These are phyloP conservation scores for Henicopernis longicauda DNA, from an alignment of 2,113 vertebrate species.

Conservation along the genomic window DNA sequence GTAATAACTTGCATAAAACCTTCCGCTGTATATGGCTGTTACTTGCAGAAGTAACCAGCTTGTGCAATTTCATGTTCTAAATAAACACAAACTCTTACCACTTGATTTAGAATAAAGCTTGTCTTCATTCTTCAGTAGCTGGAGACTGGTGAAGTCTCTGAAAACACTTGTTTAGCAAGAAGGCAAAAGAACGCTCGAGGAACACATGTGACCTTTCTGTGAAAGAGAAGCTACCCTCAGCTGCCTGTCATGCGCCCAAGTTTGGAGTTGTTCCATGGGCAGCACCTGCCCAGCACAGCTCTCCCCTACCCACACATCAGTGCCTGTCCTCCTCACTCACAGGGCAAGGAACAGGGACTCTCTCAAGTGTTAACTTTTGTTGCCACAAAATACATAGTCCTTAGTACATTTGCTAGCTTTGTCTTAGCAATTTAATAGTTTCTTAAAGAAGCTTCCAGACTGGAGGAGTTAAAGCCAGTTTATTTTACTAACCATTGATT, in stretches of 20 bases:
- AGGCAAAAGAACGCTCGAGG: too few relatives aligned
- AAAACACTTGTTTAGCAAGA: too few relatives aligned
- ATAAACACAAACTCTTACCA: neutral
- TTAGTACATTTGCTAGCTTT: neutral
- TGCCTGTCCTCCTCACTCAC: rapidly evolving
- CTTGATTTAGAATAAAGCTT: neutral
- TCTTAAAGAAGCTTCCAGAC: neutral
- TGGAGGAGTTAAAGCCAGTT: rapidly evolving
- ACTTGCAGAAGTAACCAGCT: neutral
- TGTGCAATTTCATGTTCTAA: rapidly evolving
- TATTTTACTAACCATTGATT: neutral
- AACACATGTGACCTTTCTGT: rapidly evolving
- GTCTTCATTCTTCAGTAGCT: too few relatives aligned
- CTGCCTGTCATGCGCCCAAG: neutral
- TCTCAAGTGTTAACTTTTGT: too few relatives aligned
- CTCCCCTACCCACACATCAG: too few relatives aligned
- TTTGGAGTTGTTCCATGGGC: rapidly evolving
- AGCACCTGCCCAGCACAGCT: neutral
- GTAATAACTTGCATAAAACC: rapidly evolving
- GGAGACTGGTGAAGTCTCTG: rapidly evolving
- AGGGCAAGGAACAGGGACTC: too few relatives aligned
- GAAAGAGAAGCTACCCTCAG: too few relatives aligned
- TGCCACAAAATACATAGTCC: too few relatives aligned
- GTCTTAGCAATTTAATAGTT: rapidly evolving
- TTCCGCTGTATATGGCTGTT: neutral